Evolutionary conservation across 2,797 vertebrate species (phyloP).

Genomic region (Oreochromis mossambicus): DNA sequence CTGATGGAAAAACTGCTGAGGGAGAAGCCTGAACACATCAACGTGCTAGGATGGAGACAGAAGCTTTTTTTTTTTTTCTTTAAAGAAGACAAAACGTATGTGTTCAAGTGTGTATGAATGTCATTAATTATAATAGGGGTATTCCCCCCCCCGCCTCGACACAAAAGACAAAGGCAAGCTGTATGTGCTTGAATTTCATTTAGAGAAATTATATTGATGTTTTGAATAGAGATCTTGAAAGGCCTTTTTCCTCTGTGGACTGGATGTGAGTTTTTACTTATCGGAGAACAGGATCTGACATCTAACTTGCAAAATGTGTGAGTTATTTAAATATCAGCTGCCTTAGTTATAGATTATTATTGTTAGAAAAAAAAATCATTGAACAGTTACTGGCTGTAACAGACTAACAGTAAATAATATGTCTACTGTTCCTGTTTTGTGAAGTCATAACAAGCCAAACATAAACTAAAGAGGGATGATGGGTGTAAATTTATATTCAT

Average conservation of each 20-base stretch:
- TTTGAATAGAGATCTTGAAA: background rate
- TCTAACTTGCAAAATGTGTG: slow-evolving; percentile 45
- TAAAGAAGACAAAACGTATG: slow-evolving; percentile 18
- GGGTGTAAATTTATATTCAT: background rate
- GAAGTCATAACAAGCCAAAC: background rate
- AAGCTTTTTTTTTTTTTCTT: background rate
- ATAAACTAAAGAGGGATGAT: background rate
- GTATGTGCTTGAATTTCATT: slow-evolving; percentile 17
- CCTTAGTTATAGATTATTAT: background rate
- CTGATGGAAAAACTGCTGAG: slow-evolving; percentile 61
- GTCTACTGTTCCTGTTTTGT: background rate
- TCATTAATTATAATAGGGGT: slow-evolving; percentile 33
- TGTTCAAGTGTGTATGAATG: slow-evolving; percentile 39
- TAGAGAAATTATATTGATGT: slow-evolving; percentile 22
- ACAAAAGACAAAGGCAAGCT: background rate
- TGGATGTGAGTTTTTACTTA: background rate
- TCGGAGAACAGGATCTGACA: slow-evolving; percentile 39
- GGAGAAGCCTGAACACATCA: slow-evolving; percentile 39
- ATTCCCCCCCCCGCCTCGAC: background rate
- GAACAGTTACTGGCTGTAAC: slow-evolving; percentile 7
- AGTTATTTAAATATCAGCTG: slow-evolving; percentile 49
- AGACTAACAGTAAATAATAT: slow-evolving; percentile 21
- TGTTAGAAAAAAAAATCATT: background rate
- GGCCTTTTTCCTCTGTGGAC: background rate
- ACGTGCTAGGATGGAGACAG: slow-evolving; percentile 2